Base-by-base conservation (phyloP, 2,113 vertebrate species). In the Silurus glanis region DNA sequence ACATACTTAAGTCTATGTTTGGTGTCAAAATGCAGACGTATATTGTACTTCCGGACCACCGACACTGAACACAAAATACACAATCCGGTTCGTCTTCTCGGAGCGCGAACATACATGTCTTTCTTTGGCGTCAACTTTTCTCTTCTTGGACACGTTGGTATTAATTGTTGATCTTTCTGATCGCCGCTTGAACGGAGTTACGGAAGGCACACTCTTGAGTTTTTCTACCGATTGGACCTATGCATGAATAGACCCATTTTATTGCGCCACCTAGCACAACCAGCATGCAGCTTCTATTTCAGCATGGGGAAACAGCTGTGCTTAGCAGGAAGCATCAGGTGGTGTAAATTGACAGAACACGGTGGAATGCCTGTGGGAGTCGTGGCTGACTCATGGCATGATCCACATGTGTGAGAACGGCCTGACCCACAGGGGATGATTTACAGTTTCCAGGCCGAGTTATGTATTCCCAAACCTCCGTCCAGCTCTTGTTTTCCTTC, bases 371-470 rank as follows among this genome's bases (percentile, higher is more conserved):
- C 88, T 86, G 88, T 82, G 80, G 91, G 83, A 89, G 85, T 75
- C 83, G 10, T 21, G 83, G 71, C 79, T 89, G 87, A 86, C 87
- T 89, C 86, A 56, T 88, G 89, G 91, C 85, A 90, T 91, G 87
- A 59, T 86, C 45, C 55, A 69, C 83, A 90, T 90, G 93, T 92
- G 90, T 90, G 92, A 91, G 89, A 2, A 19, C 90, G 83, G 88
- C 90, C 91, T 89, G 90, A 88, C 92, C 89, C 71, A 86, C n/a
- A 10, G 82, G 91, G 91, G 84, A 87, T 93, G 90, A 90, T 80
- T 90, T 88, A 53, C 19, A 72, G 80, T 87, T 90, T 88, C 86
- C 86, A 90, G 87, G 89, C 76, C 37, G 61, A 91, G 89, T 89
- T 91, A 92, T 90, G 89, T 62, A 67, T 72, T 79, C 85, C 75